phyloP scores from a whole-genome alignment of 2,797 vertebrate species.

The Lacerta bilineata region DNA sequence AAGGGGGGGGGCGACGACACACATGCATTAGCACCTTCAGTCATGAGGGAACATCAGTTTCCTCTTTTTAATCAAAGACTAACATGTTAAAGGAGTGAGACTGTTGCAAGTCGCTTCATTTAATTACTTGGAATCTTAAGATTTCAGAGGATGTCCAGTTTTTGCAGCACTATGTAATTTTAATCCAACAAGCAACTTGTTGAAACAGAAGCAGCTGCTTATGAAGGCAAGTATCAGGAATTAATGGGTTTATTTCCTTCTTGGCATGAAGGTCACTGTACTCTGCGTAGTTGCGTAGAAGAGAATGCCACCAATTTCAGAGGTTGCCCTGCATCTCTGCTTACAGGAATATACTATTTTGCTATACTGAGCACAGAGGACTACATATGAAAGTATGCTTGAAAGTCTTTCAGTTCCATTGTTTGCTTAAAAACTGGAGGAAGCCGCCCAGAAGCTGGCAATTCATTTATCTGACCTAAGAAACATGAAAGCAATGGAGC shows the following conservation, averaged over 20 bases:
- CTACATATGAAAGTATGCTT: not conserved
- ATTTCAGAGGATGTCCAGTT: not conserved
- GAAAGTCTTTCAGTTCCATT: not conserved
- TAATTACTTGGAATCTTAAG: not conserved
- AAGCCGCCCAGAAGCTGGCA: not conserved
- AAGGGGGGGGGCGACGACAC: not conserved
- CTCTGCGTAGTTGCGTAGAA: not conserved
- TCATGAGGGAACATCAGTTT: not conserved
- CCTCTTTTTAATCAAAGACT: not conserved
- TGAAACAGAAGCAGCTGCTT: not conserved
- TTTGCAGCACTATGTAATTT: not conserved
- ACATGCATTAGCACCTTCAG: not conserved
- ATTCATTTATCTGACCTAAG: not conserved
- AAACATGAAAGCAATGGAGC: not conserved
- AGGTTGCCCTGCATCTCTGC: not conserved
- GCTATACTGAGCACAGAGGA: not conserved
- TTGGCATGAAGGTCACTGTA: not conserved
- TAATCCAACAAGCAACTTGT: not conserved
- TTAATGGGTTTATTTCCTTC: not conserved
- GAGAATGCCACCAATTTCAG: not conserved
- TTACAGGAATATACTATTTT: not conserved
- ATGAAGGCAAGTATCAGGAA: not conserved
- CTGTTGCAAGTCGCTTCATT: not conserved
- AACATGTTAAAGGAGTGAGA: not conserved
- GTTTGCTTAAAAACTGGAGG: not conserved